phyloP scores from a whole-genome alignment of 2,113 vertebrate species.

The Salvelinus sp. region DNA sequence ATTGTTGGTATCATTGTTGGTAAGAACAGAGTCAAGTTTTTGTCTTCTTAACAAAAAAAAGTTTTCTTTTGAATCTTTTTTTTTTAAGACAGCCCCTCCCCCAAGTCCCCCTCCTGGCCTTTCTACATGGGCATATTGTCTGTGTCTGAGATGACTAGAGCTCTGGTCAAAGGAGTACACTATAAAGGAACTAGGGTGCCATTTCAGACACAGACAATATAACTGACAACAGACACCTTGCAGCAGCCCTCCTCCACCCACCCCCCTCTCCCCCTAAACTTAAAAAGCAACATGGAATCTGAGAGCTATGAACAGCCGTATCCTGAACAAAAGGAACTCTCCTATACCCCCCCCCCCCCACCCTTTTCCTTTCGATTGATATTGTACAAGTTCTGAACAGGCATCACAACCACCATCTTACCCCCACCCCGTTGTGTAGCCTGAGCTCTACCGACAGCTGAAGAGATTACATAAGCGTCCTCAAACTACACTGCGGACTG shows the following conservation, averaged over 20 bases:
- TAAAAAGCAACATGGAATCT: conserved; percentile 42
- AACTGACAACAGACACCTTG: conserved; percentile 26
- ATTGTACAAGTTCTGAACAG: conserved; percentile 19
- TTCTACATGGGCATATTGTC: conserved; percentile 12
- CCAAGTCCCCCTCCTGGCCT: background rate
- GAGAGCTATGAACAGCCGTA: conserved; percentile 42
- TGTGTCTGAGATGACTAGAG: conserved; percentile 26
- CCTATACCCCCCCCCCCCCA: too few species aligned
- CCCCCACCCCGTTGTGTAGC: conserved; percentile 34
- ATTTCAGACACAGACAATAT: too few species aligned
- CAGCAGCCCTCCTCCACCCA: background rate
- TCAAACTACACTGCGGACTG: conserved; percentile 45
- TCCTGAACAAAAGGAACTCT: conserved; percentile 1
- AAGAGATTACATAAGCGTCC: conserved; percentile 73
- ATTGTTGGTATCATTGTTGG: too few species aligned
- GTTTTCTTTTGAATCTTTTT: background rate
- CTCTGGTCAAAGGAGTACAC: too few species aligned
- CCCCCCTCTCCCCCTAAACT: background rate
- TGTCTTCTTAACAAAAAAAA: background rate
- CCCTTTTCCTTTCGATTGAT: conserved; percentile 21
- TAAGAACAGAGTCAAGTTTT: background rate
- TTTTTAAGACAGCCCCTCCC: background rate
- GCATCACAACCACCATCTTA: conserved; percentile 25
- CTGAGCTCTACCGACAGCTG: conserved; percentile 68
- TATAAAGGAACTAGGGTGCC: too few species aligned